These are phyloP conservation scores for Psittacula echo DNA, from an alignment of 2,797 vertebrate genomes.

Conservation along the genomic window DNA sequence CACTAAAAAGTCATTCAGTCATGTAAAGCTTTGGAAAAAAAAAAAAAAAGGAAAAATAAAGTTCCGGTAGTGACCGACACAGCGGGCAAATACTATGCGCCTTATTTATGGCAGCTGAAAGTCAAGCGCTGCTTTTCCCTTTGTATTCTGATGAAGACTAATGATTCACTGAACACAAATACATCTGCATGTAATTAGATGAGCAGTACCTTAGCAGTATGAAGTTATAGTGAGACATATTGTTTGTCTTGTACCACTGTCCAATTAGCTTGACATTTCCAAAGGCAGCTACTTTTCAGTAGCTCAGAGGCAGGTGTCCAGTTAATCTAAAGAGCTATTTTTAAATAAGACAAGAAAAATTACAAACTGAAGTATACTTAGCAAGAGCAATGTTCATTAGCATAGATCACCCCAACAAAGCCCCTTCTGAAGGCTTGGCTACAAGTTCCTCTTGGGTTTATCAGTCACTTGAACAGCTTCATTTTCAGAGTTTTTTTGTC, in stretches of 20 bases:
- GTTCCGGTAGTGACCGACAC: not conserved
- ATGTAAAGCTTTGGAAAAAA: not conserved
- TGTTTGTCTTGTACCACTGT: not conserved
- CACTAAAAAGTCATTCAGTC: not conserved
- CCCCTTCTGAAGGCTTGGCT: not conserved
- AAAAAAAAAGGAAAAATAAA: not conserved
- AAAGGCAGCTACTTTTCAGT: not conserved
- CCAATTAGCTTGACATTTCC: not conserved
- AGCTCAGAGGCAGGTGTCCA: not conserved
- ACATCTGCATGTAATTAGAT: not conserved
- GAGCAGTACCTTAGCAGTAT: not conserved
- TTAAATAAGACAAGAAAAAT: not conserved
- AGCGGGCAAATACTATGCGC: not conserved
- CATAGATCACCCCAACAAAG: not conserved
- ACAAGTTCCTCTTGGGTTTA: not conserved
- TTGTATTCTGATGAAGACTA: constrained; percentile 2
- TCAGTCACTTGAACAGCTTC: not conserved
- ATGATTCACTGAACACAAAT: not conserved
- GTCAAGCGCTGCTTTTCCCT: not conserved
- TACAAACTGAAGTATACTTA: not conserved
- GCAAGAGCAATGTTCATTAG: not conserved
- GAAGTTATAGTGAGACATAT: not conserved
- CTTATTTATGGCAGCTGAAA: not conserved
- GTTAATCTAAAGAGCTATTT: not conserved
- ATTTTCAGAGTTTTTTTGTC: not conserved